Evolutionary conservation across 2,888 invertebrate genomes (phyloP).

Genomic region (Apamea crenata): DNA sequence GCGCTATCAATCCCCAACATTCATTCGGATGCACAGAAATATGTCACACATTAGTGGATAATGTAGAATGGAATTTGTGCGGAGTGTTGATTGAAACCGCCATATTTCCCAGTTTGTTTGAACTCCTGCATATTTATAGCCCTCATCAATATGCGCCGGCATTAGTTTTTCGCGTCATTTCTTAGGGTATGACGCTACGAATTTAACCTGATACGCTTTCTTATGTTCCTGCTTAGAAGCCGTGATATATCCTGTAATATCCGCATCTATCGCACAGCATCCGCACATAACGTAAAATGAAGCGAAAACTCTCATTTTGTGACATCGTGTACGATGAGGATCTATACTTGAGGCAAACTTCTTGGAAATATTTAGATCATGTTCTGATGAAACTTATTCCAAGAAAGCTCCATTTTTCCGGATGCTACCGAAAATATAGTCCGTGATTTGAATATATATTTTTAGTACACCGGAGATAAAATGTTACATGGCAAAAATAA

Average conservation of each 20-base stretch:
- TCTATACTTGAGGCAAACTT: slow-evolving; percentile 50
- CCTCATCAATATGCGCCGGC: slow-evolving; percentile 48
- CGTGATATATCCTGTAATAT: slow-evolving; percentile 54
- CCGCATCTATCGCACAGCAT: slow-evolving; percentile 52
- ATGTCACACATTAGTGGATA: slow-evolving; percentile 7
- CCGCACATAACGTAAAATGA: slow-evolving; percentile 57
- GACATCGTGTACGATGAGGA: slow-evolving; percentile 50
- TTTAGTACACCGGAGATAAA: slow-evolving; percentile 6
- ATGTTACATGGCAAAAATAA: slow-evolving; percentile 4
- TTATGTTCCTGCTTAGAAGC: slow-evolving; percentile 42
- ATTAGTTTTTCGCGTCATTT: slow-evolving; percentile 55
- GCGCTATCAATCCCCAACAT: slow-evolving; percentile 27
- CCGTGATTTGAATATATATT: slow-evolving; percentile 48
- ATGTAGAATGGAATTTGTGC: slow-evolving; percentile 5
- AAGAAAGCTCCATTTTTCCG: slow-evolving; percentile 44
- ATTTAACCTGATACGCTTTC: slow-evolving; percentile 52
- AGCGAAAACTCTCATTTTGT: slow-evolving; percentile 57
- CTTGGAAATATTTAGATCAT: slow-evolving; percentile 58
- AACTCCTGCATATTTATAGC: slow-evolving; percentile 56
- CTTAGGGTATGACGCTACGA: slow-evolving; percentile 51
- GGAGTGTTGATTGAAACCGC: slow-evolving; percentile 24
- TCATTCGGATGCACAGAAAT: slow-evolving; percentile 10
- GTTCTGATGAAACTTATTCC: slow-evolving; percentile 58
- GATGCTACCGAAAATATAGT: slow-evolving; percentile 39
- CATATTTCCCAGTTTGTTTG: slow-evolving; percentile 48